These are phyloP conservation scores for Erpobdella octoculata DNA, from an alignment of 2,888 invertebrate species.

Conservation along the genomic window DNA sequence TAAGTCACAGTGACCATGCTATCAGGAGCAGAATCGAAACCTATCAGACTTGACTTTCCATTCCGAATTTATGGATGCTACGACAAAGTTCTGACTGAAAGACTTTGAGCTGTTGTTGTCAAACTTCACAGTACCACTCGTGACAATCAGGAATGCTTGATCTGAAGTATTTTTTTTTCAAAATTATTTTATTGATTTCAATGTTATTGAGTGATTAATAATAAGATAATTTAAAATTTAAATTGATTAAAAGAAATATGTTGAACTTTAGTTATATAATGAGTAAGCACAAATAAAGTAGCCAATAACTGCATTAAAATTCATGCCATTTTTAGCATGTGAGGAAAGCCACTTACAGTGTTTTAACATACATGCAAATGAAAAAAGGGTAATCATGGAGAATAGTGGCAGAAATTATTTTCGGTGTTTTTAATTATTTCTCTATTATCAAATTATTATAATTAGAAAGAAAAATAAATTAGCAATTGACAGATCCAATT, in stretches of 20 bases:
- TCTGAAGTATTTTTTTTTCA: no score
- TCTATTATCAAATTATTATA: no score
- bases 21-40: slow-evolving; percentile 10
- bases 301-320: background rate
- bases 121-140: background rate
- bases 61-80: slow-evolving; percentile 6
- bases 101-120: no score
- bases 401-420: no score
- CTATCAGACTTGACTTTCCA: slow-evolving; percentile 22
- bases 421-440: no score
- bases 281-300: background rate
- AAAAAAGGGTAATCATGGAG: no score
- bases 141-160: slow-evolving; percentile 10
- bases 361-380: background rate
- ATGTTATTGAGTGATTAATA: no score
- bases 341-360: no score
- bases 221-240: background rate
- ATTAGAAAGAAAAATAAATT: no score
- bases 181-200: no score
- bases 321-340: no score
- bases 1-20: background rate
- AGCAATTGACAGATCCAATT: no score
- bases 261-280: background rate
- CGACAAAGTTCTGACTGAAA: slow-evolving; percentile 16
- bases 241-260: background rate